Percentiles rank a stretch among this genome's conserved stretches.
Conservation (phyloP, 2,113 vertebrate species). For the Damaliscus lunatus region DNA sequence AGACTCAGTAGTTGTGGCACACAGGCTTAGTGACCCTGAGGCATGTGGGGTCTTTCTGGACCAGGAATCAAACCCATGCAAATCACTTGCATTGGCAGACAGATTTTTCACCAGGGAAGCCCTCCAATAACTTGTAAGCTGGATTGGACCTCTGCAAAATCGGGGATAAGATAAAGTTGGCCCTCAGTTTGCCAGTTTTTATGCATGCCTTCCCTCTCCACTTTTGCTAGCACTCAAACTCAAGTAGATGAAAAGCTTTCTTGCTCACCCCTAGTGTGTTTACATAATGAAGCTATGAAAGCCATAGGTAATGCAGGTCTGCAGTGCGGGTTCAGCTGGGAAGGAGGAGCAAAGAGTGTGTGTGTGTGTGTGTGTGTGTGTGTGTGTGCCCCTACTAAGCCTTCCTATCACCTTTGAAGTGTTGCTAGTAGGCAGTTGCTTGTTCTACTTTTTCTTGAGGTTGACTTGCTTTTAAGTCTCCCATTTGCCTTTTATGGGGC, state of each 20-base stretch:
- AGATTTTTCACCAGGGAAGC: not conserved
- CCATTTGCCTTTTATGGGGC: conserved; percentile 22
- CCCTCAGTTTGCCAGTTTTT: not conserved
- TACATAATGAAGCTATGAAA: not conserved
- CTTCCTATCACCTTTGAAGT: not conserved
- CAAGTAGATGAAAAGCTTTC: not conserved
- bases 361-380: not conserved
- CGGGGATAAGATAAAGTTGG: not conserved
- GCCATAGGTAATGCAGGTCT: not conserved
- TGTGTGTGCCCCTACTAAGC: not conserved
- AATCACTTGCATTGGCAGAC: not conserved
- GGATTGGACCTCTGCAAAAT: not conserved
- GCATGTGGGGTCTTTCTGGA: not conserved
- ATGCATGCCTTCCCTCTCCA: not conserved
- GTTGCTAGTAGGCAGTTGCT: not conserved
- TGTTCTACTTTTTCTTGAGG: conserved; percentile 1
- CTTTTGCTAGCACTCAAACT: not conserved
- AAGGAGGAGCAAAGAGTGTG: not conserved
- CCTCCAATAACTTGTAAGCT: not conserved
- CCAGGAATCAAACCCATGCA: not conserved
- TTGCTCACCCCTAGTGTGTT: not conserved
- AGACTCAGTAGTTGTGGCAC: not conserved
- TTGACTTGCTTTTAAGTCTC: conserved; percentile 25
- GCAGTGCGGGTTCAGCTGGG: not conserved
- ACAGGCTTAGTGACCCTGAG: not conserved